These are phyloP conservation scores for Neodiprion lecontei DNA, from an alignment of 1,140 invertebrate species.

Conservation along the genomic window DNA sequence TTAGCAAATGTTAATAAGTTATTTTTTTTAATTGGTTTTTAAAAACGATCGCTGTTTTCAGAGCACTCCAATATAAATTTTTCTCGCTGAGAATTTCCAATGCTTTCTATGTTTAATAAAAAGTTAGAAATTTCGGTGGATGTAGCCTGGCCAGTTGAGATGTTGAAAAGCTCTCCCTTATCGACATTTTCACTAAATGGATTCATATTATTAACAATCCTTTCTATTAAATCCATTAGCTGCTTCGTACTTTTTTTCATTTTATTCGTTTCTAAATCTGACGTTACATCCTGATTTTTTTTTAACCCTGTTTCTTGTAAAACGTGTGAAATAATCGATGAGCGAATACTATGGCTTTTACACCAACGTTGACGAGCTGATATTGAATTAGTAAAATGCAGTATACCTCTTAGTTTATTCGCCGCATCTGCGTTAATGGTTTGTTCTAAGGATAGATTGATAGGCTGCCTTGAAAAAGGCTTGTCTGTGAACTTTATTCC, in stretches of 20 bases:
- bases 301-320: too few species aligned
- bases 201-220: conserved; percentile 36
- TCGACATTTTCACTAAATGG: conserved; percentile 37
- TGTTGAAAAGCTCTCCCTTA: conserved; percentile 38
- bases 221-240: conserved; percentile 32
- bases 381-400: conserved; percentile 39
- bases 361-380: conserved; percentile 37
- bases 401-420: conserved; percentile 34
- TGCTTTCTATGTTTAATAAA: conserved; percentile 32
- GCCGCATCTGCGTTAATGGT: conserved; percentile 43
- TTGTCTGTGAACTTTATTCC: conserved; percentile 41
- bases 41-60: not conserved
- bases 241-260: conserved; percentile 36
- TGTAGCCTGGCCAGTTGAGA: conserved; percentile 40
- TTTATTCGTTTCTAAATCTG: conserved; percentile 39
- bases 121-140: conserved; percentile 36
- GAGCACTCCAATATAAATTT: not conserved
- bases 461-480: conserved; percentile 41
- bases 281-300: conserved; percentile 24
- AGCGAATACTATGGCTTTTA: too few species aligned
- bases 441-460: conserved; percentile 40
- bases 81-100: conserved; percentile 32
- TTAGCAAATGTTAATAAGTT: conserved; percentile 18
- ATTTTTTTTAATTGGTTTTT: not conserved
- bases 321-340: too few species aligned